Evolutionary conservation across 2,113 vertebrate species (phyloP).

Genomic region (Rattus rattus): DNA sequence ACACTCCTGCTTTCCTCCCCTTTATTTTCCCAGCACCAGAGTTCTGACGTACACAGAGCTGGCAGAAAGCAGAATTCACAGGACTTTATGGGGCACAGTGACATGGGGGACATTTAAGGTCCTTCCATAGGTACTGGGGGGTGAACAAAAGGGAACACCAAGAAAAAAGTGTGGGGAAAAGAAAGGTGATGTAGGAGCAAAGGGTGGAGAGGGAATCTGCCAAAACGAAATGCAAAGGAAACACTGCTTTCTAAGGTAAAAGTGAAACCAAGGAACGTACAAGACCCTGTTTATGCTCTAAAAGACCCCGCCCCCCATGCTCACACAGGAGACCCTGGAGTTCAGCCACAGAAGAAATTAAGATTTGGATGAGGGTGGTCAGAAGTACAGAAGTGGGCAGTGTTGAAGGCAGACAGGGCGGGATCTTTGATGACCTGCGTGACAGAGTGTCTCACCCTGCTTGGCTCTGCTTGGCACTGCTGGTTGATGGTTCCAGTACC

Average conservation of each 20-base stretch:
- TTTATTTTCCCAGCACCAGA: background rate
- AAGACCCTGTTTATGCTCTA: background rate
- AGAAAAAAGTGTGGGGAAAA: background rate
- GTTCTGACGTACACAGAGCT: background rate
- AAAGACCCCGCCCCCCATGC: background rate
- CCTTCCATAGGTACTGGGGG: background rate
- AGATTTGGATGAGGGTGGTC: background rate
- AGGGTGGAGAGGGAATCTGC: background rate
- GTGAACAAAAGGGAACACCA: background rate
- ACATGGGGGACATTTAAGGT: background rate
- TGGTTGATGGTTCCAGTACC: background rate
- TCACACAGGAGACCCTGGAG: background rate
- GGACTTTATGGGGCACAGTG: background rate
- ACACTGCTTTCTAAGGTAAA: background rate
- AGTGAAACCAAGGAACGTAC: background rate
- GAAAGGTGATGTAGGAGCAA: background rate
- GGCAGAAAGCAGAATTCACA: background rate
- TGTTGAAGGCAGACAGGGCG: background rate
- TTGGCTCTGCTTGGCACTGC: background rate
- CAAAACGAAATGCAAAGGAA: background rate
- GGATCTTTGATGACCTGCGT: background rate
- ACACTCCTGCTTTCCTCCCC: background rate
- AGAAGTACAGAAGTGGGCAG: background rate
- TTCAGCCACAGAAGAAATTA: background rate
- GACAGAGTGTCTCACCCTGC: background rate